These are phyloP conservation scores for Ochropacha duplaris DNA, from an alignment of 2,888 invertebrate species.

Conservation along the genomic window DNA sequence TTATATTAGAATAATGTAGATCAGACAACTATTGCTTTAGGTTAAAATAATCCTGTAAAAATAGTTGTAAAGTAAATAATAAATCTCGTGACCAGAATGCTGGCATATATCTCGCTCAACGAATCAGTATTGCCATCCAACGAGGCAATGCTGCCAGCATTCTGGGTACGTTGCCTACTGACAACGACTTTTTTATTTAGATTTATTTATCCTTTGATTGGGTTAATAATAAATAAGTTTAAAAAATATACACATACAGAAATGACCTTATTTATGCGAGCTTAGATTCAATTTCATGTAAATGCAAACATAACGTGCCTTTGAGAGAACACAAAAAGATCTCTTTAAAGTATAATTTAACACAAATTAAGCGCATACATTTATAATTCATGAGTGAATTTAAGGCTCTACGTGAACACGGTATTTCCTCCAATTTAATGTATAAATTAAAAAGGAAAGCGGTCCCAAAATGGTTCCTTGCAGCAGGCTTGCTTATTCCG, in stretches of 20 bases:
- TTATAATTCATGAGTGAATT: slow-evolving; percentile 59
- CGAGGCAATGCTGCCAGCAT: too few species aligned
- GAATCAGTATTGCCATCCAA: too few species aligned
- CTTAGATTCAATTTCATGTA: slow-evolving; percentile 52
- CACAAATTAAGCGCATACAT: slow-evolving; percentile 63
- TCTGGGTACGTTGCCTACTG: too few species aligned
- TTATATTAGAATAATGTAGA: too few species aligned
- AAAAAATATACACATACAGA: not conserved
- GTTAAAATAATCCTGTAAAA: too few species aligned
- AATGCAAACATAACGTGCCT: slow-evolving; percentile 46
- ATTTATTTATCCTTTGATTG: too few species aligned
- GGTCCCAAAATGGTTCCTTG: slow-evolving; percentile 26
- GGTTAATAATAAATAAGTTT: too few species aligned
- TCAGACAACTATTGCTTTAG: too few species aligned
- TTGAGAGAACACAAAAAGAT: slow-evolving; percentile 41
- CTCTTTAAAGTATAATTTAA: slow-evolving; percentile 63
- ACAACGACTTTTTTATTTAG: too few species aligned
- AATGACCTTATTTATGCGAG: not conserved
- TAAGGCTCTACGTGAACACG: slow-evolving; percentile 34
- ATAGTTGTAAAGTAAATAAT: too few species aligned
- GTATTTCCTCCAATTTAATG: slow-evolving; percentile 45
- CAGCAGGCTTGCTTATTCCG: slow-evolving; percentile 21
- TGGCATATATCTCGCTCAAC: too few species aligned
- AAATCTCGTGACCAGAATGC: too few species aligned
- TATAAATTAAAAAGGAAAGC: slow-evolving; percentile 39